Percentiles rank a stretch among this genome's conserved stretches.
These are phyloP conservation scores for Prunella himalayana DNA, from an alignment of 2,113 vertebrate species.

Conservation along the genomic window DNA sequence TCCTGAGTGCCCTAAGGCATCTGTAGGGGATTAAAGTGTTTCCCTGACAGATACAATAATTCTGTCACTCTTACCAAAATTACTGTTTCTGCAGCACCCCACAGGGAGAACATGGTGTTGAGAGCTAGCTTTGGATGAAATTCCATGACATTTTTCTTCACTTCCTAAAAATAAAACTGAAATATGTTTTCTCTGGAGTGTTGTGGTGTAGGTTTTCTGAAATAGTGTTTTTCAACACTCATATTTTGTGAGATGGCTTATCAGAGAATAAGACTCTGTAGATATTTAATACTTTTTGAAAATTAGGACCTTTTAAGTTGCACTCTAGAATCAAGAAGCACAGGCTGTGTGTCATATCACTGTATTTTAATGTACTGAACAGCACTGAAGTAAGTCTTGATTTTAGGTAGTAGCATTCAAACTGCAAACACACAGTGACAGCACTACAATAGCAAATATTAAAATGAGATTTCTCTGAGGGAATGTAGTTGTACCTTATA, in stretches of 20 bases:
- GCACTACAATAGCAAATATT: background rate
- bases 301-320: background rate
- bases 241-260: background rate
- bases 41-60: background rate
- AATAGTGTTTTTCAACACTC: background rate
- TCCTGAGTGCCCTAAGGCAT: background rate
- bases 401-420: background rate
- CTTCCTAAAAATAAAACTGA: background rate
- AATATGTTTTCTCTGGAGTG: background rate
- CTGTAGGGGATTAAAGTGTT: background rate
- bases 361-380: background rate
- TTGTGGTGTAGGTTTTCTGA: background rate
- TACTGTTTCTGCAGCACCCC: background rate
- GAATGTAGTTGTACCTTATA: background rate
- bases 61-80: constrained; percentile 12
- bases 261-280: background rate
- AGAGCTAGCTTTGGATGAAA: background rate
- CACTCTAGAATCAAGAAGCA: background rate
- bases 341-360: background rate
- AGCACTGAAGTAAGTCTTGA: background rate
- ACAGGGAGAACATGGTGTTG: background rate
- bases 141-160: background rate
- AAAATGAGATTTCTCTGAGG: background rate
- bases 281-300: background rate
- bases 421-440: background rate